These are phyloP conservation scores for Chelonia mydas DNA, from an alignment of 2,797 vertebrate genomes.

Conservation along the genomic window DNA sequence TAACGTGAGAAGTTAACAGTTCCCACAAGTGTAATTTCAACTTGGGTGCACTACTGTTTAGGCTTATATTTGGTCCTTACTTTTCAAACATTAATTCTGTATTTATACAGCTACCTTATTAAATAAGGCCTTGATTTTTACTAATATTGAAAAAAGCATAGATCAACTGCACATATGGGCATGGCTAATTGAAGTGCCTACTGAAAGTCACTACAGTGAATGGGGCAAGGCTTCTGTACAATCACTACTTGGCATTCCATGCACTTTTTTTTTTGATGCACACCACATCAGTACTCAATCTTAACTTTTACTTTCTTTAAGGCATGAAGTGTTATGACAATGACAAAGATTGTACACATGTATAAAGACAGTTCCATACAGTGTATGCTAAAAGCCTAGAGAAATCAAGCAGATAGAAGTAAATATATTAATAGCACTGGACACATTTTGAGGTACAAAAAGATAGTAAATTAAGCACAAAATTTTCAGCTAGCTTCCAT, in stretches of 20 bases:
- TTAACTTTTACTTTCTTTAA: neutral
- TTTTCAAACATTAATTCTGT: neutral
- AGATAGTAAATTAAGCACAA: neutral
- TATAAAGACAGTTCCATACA: neutral
- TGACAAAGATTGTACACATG: neutral
- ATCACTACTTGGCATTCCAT: neutral
- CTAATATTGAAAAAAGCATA: neutral
- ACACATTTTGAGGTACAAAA: neutral
- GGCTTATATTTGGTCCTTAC: neutral
- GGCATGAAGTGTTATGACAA: neutral
- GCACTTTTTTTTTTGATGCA: neutral
- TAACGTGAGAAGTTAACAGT: neutral
- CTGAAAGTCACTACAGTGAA: neutral
- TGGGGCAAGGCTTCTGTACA: neutral
- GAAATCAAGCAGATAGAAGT: neutral
- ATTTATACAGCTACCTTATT: neutral
- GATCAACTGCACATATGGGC: neutral
- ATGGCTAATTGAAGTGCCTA: neutral
- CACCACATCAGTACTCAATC: neutral
- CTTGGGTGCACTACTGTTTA: neutral
- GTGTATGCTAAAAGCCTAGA: neutral
- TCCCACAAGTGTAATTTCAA: neutral
- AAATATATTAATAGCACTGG: neutral
- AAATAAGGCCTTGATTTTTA: neutral
- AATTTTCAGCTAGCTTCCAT: neutral